Evolutionary conservation across 2,888 invertebrate species (phyloP).

Genomic region (Temnothorax unifasciatus): DNA sequence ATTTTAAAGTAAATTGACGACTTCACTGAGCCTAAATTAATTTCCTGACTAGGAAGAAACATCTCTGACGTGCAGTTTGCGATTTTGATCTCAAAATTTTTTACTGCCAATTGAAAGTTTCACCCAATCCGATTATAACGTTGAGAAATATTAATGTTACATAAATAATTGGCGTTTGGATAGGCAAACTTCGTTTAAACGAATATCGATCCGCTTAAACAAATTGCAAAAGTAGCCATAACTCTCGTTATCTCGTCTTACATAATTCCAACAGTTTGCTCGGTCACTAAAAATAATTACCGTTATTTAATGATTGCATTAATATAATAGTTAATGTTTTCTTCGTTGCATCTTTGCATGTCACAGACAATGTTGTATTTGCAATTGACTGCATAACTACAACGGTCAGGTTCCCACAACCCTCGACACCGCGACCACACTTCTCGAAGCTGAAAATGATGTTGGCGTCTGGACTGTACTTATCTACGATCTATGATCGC

Average conservation of each 20-base stretch:
- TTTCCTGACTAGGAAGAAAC: background rate
- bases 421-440: constrained; percentile 54
- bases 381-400: constrained; percentile 68
- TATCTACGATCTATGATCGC: constrained; percentile 73
- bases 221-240: background rate
- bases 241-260: background rate
- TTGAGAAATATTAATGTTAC: background rate
- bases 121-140: background rate
- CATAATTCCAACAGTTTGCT: background rate
- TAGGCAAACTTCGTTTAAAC: background rate
- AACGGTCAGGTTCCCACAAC: constrained; percentile 74
- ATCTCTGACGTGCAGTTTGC: background rate
- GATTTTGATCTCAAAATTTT: background rate
- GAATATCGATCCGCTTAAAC: background rate
- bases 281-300: background rate
- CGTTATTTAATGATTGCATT: background rate
- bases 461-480: constrained; percentile 73
- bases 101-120: background rate
- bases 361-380: background rate
- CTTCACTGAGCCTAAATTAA: background rate
- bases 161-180: background rate
- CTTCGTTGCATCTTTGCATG: background rate
- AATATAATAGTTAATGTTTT: constrained; percentile 17
- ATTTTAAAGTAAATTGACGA: constrained; percentile 8
- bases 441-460: constrained; percentile 66